Conservation (phyloP, 2,888 invertebrate genomes). For the Liposcelis brunnea region DNA sequence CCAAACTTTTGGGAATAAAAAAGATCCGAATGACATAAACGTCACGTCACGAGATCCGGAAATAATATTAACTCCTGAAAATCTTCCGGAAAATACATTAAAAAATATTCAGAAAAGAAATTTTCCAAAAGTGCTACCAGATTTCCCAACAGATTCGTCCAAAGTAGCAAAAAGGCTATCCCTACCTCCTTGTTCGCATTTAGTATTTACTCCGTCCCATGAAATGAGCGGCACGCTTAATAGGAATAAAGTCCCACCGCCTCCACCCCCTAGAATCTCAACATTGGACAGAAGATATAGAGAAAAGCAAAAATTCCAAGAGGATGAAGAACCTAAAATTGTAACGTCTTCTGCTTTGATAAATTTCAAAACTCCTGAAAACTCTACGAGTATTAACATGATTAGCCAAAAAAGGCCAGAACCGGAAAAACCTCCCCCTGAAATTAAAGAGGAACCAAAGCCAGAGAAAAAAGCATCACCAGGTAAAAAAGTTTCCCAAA, state of each 20-base stretch:
- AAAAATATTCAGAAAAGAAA: conserved; percentile 57
- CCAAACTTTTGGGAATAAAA: conserved; percentile 16
- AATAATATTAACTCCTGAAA: conserved; percentile 23
- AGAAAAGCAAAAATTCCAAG: neutral
- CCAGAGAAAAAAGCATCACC: neutral
- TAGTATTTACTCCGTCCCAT: conserved; percentile 15
- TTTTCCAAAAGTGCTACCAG: conserved; percentile 74
- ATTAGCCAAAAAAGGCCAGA: neutral
- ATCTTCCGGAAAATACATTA: conserved; percentile 53
- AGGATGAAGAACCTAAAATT: too few species aligned
- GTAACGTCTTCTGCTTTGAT: too few species aligned
- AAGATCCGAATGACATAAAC: conserved; percentile 38
- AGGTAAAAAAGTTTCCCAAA: neutral
- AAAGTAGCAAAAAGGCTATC: conserved; percentile 12
- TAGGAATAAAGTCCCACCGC: conserved; percentile 32
- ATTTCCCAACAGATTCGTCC: conserved; percentile 28
- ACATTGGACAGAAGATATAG: conserved; percentile 3
- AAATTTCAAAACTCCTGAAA: neutral
- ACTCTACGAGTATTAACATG: neutral
- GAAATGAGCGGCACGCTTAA: conserved; percentile 18
- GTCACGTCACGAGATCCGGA: conserved; percentile 48
- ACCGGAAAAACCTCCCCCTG: neutral
- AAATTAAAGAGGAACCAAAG: neutral
- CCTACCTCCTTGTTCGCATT: conserved; percentile 19
- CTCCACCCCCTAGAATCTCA: conserved; percentile 58